Percentiles rank a stretch among this genome's conserved stretches.
These are phyloP conservation scores for Abscondita cerata DNA, from an alignment of 2,888 invertebrate species.

Conservation along the genomic window DNA sequence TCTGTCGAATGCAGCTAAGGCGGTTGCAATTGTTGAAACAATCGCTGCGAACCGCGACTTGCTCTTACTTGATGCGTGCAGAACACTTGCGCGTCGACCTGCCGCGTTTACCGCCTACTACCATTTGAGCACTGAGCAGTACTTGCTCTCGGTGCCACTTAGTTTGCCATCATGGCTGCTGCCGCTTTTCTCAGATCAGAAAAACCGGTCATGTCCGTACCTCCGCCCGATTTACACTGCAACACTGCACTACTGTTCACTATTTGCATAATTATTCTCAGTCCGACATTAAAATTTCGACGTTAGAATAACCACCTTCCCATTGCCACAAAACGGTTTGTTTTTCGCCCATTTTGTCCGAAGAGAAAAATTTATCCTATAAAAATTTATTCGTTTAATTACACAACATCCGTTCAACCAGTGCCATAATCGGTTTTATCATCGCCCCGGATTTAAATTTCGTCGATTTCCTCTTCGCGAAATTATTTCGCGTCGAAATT, in stretches of 20 bases:
- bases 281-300: slow-evolving; percentile 1
- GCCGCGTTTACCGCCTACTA: slow-evolving; percentile 58
- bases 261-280: slow-evolving; percentile 24
- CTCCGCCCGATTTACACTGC: slow-evolving; percentile 50
- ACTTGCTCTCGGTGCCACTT: slow-evolving; percentile 46
- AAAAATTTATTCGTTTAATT: neutral
- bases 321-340: slow-evolving; percentile 9
- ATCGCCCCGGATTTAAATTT: too few relatives aligned
- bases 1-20: slow-evolving; percentile 35
- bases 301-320: neutral
- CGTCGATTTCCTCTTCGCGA: too few relatives aligned
- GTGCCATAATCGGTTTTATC: too few relatives aligned
- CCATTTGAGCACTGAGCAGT: slow-evolving; percentile 56
- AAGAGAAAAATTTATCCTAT: neutral
- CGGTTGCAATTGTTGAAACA: slow-evolving; percentile 57
- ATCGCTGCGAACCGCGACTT: slow-evolving; percentile 41
- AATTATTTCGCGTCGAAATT: too few relatives aligned
- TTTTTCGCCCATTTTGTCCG: neutral
- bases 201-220: slow-evolving; percentile 47
- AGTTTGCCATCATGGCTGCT: slow-evolving; percentile 55
- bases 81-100: slow-evolving; percentile 58
- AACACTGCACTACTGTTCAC: slow-evolving; percentile 46
- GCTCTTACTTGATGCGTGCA: slow-evolving; percentile 52
- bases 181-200: slow-evolving; percentile 46
- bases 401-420: too few relatives aligned